These are phyloP conservation scores for Drosophila grimshawi DNA, from an alignment of 1,140 invertebrate species.

Conservation along the genomic window DNA sequence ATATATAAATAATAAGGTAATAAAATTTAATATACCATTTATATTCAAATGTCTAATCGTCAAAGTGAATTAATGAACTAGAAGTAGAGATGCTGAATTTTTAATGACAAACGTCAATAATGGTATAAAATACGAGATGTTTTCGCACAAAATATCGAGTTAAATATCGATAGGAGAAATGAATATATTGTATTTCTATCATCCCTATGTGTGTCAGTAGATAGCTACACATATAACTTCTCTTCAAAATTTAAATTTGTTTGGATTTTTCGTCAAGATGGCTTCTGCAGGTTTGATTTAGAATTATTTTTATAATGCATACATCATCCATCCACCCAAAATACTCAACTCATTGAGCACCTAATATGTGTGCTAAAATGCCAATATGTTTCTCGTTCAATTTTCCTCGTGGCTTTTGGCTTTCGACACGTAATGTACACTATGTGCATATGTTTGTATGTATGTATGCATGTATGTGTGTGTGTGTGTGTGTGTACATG, in stretches of 20 bases:
- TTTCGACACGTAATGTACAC: conserved; percentile 63
- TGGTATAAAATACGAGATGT: no score
- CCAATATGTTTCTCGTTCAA: conserved; percentile 3
- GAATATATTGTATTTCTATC: background rate
- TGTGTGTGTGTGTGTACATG: conserved; percentile 7
- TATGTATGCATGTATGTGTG: conserved; percentile 1
- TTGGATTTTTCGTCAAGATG: conserved; percentile 67
- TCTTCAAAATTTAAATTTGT: conserved; percentile 74
- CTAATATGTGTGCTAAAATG: background rate
- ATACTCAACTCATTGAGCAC: background rate
- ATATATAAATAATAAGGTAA: no score
- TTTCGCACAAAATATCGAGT: no score
- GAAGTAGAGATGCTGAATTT: no score
- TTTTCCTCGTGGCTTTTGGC: conserved; percentile 55
- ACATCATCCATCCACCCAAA: background rate
- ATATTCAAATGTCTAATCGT: no score
- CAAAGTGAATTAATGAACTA: no score
- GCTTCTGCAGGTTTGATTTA: conserved; percentile 67
- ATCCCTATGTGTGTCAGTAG: conserved; percentile 32
- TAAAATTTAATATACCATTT: no score
- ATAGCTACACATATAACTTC: conserved; percentile 50
- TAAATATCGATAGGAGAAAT: no score
- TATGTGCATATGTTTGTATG: conserved; percentile 6
- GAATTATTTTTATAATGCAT: conserved; percentile 8
- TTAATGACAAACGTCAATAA: no score